Evolutionary conservation across 92 coral and sea anemone species (phyloP).

Genomic region (Paragorgia papillata): DNA sequence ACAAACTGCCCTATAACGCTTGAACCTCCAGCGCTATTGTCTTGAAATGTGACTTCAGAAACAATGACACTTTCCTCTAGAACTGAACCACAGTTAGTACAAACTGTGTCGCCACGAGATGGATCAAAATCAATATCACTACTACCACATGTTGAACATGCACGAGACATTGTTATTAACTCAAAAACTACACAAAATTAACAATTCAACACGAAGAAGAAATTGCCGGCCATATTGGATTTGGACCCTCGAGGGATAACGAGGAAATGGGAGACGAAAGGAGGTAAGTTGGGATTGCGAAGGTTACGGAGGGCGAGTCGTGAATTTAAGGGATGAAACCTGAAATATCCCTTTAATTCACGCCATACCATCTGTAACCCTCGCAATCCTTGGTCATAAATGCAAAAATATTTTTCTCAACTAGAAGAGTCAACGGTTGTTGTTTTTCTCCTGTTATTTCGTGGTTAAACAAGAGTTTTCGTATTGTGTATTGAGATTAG

Average conservation of each 20-base stretch:
- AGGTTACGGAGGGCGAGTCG: too few relatives aligned
- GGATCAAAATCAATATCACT: slow-evolving; percentile 94
- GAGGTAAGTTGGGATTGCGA: not conserved
- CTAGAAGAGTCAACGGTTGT: too few relatives aligned
- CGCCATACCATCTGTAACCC: too few relatives aligned
- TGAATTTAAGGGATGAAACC: too few relatives aligned
- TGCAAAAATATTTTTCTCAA: too few relatives aligned
- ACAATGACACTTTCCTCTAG: slow-evolving; percentile 94
- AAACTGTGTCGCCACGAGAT: slow-evolving; percentile 97
- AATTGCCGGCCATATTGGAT: slow-evolving; percentile 26
- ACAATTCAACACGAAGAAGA: not conserved
- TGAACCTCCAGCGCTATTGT: slow-evolving; percentile 90
- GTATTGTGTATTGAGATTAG: not conserved
- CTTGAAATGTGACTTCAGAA: slow-evolving; percentile 95
- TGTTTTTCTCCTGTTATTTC: too few relatives aligned
- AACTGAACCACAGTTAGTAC: slow-evolving; percentile 94
- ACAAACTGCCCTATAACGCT: slow-evolving; percentile 99
- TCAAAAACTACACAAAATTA: slow-evolving; percentile 23
- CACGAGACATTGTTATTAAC: slow-evolving; percentile 75
- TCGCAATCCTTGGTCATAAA: too few relatives aligned
- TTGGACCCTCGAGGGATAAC: slow-evolving; percentile 7
- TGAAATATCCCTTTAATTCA: too few relatives aligned
- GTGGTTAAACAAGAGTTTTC: not conserved
- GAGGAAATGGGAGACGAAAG: not conserved
- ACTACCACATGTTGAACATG: slow-evolving; percentile 98